These are phyloP conservation scores for Diabrotica virgifera DNA, from an alignment of 1,140 invertebrate species.

Conservation along the genomic window DNA sequence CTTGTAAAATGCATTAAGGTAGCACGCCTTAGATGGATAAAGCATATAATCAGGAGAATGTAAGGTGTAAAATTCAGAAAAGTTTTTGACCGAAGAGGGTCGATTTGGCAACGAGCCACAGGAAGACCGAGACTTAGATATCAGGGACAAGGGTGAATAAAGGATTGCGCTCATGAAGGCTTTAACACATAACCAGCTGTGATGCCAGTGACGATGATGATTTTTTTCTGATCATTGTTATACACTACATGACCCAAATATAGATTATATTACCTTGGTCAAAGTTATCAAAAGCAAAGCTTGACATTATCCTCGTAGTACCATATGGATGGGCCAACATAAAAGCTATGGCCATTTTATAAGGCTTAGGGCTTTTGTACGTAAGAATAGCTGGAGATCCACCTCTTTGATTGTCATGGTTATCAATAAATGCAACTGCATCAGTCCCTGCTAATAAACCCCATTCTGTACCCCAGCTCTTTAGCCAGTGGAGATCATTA, in stretches of 20 bases:
- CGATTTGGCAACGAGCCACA: no score
- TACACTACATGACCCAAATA: constrained; percentile 34
- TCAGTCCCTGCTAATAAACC: constrained; percentile 53
- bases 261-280: constrained; percentile 48
- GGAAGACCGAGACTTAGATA: no score
- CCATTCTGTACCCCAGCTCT: constrained; percentile 53
- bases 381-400: constrained; percentile 52
- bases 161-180: no score
- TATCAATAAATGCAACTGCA: constrained; percentile 63
- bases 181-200: no score
- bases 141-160: no score
- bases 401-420: constrained; percentile 55
- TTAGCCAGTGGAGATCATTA: constrained; percentile 44
- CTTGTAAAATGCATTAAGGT: no score
- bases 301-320: constrained; percentile 73
- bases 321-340: constrained; percentile 84
- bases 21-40: no score
- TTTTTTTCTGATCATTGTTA: no score
- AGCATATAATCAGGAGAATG: no score
- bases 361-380: constrained; percentile 56
- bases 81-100: no score
- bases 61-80: no score
- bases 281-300: constrained; percentile 58
- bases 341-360: constrained; percentile 73
- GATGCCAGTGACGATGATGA: no score